Conservation (phyloP, 2,113 vertebrate species). For the Zosterops japonicus region DNA sequence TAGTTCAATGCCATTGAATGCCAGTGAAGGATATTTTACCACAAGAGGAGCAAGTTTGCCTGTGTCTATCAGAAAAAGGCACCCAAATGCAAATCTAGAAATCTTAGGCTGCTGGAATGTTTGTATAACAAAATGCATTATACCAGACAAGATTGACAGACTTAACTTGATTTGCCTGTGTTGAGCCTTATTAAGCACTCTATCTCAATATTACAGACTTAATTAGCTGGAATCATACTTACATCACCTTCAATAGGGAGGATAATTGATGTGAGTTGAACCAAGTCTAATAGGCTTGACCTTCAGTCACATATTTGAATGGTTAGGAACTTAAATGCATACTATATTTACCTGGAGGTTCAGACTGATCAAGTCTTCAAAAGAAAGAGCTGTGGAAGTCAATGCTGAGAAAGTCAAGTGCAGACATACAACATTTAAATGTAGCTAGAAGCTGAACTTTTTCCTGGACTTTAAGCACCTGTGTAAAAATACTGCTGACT, state of each 20-base stretch:
- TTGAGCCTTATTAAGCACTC: slow-evolving; percentile 54
- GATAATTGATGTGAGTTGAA: slow-evolving; percentile 64
- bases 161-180: slow-evolving; percentile 42
- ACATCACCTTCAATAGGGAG: slow-evolving; percentile 53
- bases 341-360: not conserved
- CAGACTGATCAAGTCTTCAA: not conserved
- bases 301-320: slow-evolving; percentile 23
- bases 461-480: not conserved
- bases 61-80: not conserved
- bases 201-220: slow-evolving; percentile 35
- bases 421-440: not conserved
- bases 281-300: slow-evolving; percentile 48
- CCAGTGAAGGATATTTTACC: not conserved
- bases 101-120: not conserved
- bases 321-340: not conserved
- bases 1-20: not conserved
- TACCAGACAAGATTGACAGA: slow-evolving; percentile 40
- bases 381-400: not conserved
- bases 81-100: not conserved
- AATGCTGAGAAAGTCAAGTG: not conserved
- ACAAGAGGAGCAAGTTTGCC: not conserved
- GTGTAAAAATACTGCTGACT: not conserved
- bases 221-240: slow-evolving; percentile 63
- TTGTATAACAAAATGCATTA: slow-evolving; percentile 28
- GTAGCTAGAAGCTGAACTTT: not conserved